Conservation (phyloP, 2,797 vertebrate genomes). For the Chiloscyllium punctatum region DNA sequence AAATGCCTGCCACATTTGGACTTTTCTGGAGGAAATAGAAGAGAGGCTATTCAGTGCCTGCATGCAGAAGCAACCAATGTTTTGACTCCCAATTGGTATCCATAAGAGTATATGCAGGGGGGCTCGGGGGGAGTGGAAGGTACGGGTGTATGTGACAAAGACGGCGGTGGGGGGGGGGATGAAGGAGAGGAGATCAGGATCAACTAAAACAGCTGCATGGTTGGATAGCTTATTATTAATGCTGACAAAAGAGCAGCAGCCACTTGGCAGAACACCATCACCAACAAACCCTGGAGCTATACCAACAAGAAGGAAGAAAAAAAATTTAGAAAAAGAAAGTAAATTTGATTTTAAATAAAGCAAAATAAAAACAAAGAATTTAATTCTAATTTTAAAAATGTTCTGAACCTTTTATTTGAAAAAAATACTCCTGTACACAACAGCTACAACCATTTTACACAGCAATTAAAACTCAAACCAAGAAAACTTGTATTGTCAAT, state of each 20-base stretch:
- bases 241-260: neutral
- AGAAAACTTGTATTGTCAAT: neutral
- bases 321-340: neutral
- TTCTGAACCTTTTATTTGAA: neutral
- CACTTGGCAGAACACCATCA: neutral
- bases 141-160: too few relatives aligned
- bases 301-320: neutral
- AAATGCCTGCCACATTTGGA: too few relatives aligned
- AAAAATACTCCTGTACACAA: neutral
- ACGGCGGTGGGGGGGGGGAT: too few relatives aligned
- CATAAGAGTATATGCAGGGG: neutral
- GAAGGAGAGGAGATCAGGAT: neutral
- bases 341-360: neutral
- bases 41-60: neutral
- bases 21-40: neutral
- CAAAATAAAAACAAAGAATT: neutral
- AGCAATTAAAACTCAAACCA: neutral
- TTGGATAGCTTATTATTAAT: neutral
- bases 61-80: neutral
- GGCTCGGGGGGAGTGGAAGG: too few relatives aligned
- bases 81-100: neutral
- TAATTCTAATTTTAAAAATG: neutral
- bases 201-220: neutral
- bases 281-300: neutral
- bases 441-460: neutral